phyloP scores from a whole-genome alignment of 2,113 vertebrate species.

The Rostratula benghalensis region DNA sequence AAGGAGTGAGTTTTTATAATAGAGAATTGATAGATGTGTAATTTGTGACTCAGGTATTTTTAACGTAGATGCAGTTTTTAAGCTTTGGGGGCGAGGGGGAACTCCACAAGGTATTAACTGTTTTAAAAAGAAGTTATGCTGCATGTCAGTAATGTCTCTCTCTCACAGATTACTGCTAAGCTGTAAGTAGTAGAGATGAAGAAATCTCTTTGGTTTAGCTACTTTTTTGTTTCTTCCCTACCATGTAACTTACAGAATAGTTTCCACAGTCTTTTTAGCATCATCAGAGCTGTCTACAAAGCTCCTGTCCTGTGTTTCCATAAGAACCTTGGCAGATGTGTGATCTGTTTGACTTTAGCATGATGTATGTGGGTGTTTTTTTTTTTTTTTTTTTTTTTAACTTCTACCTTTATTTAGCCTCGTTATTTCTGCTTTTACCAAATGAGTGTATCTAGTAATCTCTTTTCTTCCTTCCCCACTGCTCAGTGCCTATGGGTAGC shows the following conservation, averaged over 20 bases:
- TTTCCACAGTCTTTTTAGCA: neutral
- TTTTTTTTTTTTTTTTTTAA: neutral
- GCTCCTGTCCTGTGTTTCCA: neutral
- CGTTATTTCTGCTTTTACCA: neutral
- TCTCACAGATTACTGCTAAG: neutral
- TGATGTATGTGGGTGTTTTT: neutral
- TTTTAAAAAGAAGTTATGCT: neutral
- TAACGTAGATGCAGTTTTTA: neutral
- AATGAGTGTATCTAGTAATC: neutral
- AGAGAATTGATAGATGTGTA: neutral
- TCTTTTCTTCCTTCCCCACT: neutral
- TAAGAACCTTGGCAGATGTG: neutral
- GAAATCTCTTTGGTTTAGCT: neutral
- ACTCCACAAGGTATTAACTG: neutral
- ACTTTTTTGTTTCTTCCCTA: neutral
- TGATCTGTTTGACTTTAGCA: neutral
- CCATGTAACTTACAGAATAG: neutral
- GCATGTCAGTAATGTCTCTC: neutral
- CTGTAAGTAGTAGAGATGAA: neutral
- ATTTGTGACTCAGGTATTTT: neutral
- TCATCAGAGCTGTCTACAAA: neutral
- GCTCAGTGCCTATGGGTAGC: neutral
- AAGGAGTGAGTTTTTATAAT: neutral
- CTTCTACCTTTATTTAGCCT: neutral
- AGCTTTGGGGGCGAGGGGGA: rapidly evolving